Evolutionary conservation across 2,113 vertebrate genomes (phyloP), one percentile per base, ranked within the genome.

Genomic region (Odocoileus hemionus): DNA sequence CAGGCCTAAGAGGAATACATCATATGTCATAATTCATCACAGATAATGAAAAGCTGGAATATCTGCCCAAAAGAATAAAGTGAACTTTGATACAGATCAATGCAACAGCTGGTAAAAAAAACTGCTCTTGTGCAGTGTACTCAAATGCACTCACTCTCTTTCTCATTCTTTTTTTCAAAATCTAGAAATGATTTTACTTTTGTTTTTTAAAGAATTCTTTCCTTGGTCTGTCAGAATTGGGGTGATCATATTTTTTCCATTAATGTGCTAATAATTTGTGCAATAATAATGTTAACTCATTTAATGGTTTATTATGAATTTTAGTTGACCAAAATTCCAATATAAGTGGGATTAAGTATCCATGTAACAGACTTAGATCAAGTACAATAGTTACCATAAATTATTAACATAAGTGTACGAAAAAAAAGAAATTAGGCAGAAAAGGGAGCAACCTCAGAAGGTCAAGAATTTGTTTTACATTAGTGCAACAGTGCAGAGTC

Each of bases 371-470:
- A 90, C 61, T 50, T 78, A 89, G 30, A 36, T 15, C 78, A 92
- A 70, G 9, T 82, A 43, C 33, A 1, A 43, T n/a, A 82, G 50
- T 54, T 97, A 96, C 86, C 11, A 82, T 57, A 70, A 89, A 54
- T 88, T 57, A 89, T 58, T 61, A 84, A 70, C 30, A 54, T 43
- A 86, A 94, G 26, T 14, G 6, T 47, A 87, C 84, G 9, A 15
- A 97, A 64, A 76, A 76, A 87, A 96, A 87, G 52, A 84, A 96
- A 93, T 89, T 36, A 82, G 58, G 89, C n/a, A 95, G 50, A 96
- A 85, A 19, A 11, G 30, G 39, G 16, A 80, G 64, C 13, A 97
- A 54, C 39, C 19, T 94, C 89, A 93, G 52, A 96, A 85, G 39
- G 96, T 70, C 13, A 92, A 95, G 58, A 85, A 91, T 91, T 80